Conservation (phyloP, 2,888 invertebrate species). For the Graphium colonna region DNA sequence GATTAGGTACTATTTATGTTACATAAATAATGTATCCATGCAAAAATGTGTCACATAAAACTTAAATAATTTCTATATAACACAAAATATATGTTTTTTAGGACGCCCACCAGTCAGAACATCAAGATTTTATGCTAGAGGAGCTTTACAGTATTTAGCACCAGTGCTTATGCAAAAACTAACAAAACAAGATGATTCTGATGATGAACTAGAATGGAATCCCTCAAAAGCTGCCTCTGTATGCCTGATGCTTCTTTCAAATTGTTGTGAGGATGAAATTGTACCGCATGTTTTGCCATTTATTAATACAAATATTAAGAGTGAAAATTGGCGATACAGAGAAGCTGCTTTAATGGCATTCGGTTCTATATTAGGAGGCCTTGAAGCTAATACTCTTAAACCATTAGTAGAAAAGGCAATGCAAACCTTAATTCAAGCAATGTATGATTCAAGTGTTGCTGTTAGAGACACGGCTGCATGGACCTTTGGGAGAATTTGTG, state of each 20-base stretch:
- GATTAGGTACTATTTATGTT: too few relatives aligned
- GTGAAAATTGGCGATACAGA: conserved; percentile 93
- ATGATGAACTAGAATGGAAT: conserved; percentile 99
- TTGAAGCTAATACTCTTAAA: conserved; percentile 92
- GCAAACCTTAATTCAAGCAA: conserved; percentile 95
- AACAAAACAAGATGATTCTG: conserved; percentile 97
- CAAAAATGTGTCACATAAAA: too few relatives aligned
- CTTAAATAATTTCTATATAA: conserved; percentile 6
- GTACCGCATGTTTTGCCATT: conserved; percentile 98
- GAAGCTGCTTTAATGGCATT: conserved; percentile 99
- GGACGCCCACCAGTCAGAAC: conserved; percentile 96
- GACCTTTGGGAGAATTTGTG: conserved; percentile 98
- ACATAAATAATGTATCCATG: background rate
- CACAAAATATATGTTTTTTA: conserved; percentile 27
- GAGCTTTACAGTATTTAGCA: conserved; percentile 95
- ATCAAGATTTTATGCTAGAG: conserved; percentile 98
- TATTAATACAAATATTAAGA: conserved; percentile 96
- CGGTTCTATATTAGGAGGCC: conserved; percentile 95
- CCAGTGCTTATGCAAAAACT: conserved; percentile 96
- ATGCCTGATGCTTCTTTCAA: conserved; percentile 97
- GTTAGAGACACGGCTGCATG: conserved; percentile 99
- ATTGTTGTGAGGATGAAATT: conserved; percentile 98
- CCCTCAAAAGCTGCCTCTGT: conserved; percentile 99
- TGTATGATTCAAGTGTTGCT: conserved; percentile 96
- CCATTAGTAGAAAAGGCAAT: conserved; percentile 98